Percentiles rank a stretch among this genome's conserved stretches.
These are phyloP conservation scores for Anas acuta DNA, from an alignment of 2,797 vertebrate species.

Conservation along the genomic window DNA sequence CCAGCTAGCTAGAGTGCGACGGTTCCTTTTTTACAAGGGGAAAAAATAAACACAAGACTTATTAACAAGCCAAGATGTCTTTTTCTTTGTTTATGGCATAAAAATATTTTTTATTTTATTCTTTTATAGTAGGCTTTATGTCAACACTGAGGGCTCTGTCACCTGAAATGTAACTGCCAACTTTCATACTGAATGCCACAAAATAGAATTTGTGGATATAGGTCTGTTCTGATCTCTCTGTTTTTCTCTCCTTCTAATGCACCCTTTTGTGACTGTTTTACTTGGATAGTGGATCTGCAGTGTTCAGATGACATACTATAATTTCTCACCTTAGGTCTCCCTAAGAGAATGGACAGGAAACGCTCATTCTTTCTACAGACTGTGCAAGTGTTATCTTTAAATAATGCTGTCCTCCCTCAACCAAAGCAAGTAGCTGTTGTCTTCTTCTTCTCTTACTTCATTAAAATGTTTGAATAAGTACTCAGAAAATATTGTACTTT, in stretches of 20 bases:
- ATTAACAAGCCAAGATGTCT: not conserved
- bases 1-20: not conserved
- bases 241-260: not conserved
- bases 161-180: not conserved
- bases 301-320: not conserved
- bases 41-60: not conserved
- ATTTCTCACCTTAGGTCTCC: not conserved
- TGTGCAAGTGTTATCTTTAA: not conserved
- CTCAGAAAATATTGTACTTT: not conserved
- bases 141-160: not conserved
- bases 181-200: not conserved
- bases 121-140: not conserved
- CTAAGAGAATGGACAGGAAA: not conserved
- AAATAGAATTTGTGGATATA: not conserved
- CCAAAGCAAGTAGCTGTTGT: not conserved
- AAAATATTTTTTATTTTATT: not conserved
- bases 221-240: not conserved
- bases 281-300: not conserved
- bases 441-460: not conserved
- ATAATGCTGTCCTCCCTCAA: not conserved
- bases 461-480: not conserved
- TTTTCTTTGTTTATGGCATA: not conserved
- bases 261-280: not conserved
- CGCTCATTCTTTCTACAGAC: not conserved
- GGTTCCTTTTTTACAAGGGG: not conserved